Evolutionary conservation across 2,113 vertebrate genomes (phyloP).

Genomic region (Cyprinodon brontotheroides): DNA sequence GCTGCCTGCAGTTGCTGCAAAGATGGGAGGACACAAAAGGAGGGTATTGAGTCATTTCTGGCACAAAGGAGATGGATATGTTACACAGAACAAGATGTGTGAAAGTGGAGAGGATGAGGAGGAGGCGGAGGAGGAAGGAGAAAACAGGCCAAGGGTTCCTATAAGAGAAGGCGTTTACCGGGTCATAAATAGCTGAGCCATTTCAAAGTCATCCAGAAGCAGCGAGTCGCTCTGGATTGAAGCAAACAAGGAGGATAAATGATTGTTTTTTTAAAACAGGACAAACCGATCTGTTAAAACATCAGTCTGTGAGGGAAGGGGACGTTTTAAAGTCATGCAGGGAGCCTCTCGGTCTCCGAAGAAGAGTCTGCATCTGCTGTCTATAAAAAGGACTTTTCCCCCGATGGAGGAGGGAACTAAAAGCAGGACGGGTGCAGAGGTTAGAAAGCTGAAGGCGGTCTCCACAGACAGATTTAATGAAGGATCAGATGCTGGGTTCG

Average conservation of each 20-base stretch:
- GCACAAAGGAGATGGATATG: conserved; percentile 30
- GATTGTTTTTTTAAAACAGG: background rate
- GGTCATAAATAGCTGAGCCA: conserved; percentile 76
- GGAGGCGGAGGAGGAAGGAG: conserved; percentile 3
- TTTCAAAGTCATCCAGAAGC: conserved; percentile 79
- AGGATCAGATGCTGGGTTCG: conserved; percentile 27
- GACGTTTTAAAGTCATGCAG: background rate
- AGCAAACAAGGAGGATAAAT: conserved; percentile 47
- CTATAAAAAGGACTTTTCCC: conserved; percentile 20
- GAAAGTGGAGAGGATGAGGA: conserved; percentile 21
- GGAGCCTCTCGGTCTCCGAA: background rate
- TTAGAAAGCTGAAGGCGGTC: conserved; percentile 46
- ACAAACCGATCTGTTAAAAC: background rate
- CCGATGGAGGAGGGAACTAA: conserved; percentile 3
- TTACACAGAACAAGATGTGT: conserved; percentile 35
- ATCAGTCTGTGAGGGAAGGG: background rate
- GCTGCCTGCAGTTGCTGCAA: background rate
- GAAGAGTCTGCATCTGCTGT: background rate
- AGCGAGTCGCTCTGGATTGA: conserved; percentile 78
- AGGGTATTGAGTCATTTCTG: conserved; percentile 32
- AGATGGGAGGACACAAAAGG: conserved; percentile 19
- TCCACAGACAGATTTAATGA: conserved; percentile 10
- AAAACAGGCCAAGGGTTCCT: conserved; percentile 57
- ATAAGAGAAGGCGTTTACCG: conserved; percentile 72
- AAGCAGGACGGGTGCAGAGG: background rate